Evolutionary conservation across 2,888 invertebrate species (phyloP), one percentile per base, ranked within the genome.

Genomic region (Neoscelio sp.): DNA sequence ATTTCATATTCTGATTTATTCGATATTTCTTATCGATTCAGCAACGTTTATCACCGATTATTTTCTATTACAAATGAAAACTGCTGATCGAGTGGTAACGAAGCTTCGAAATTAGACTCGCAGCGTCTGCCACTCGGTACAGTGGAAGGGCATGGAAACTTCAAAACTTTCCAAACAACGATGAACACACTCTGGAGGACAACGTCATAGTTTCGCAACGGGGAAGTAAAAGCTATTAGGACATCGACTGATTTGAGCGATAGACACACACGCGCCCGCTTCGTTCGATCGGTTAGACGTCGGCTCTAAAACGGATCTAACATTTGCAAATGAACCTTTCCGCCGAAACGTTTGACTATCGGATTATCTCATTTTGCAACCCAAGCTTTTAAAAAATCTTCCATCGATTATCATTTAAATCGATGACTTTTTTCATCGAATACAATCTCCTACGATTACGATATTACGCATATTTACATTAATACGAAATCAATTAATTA

Each of bases 161-260:
- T 58, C 44, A 60, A 52, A 75, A 65, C 74, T 75, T 75, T 75
- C 75, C 75, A 67, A 44, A 60, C 62, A 44, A 54, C 71, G 67
- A 68, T 75, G 75, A 75, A 67, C 67, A 75, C 75, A 67, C 52
- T 35, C 13, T 35, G 54, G 67, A 67, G 58, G 75, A 75, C 75
- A 67, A 56, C 73, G 58, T 67, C 58, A 62, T 13, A 42, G 52
- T 75, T 67, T 67, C 75, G 75, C n/a, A 75, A 75, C 20, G 30
- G 6, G 10, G 18, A 33, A 13, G 71, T 64, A 73, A 73, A 52
- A 62, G 71, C 71, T 44, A 64, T 64, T 73, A 54, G 54, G 28
- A 73, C 62, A 73, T 28, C 58, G 23, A 2, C 5, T 33, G 75
- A 75, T 75, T 54, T 20, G 54, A 38, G 10, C 54, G 58, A 56